Conservation (phyloP, 2,888 invertebrate genomes). For the Physocephala rufipes region DNA sequence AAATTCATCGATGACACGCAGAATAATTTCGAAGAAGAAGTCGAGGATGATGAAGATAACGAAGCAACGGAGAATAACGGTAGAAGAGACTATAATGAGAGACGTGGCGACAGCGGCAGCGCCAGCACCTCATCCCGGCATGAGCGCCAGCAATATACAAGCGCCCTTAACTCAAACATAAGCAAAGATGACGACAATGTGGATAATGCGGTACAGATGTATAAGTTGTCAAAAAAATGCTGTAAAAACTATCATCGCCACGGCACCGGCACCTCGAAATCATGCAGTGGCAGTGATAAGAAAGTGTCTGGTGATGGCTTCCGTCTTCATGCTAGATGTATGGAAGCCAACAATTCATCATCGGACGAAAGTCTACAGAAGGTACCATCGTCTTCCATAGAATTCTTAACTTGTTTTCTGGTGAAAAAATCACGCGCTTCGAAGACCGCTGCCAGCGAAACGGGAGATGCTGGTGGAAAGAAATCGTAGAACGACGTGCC, state of each 20-base stretch:
- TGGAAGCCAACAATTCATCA: slow-evolving; percentile 53
- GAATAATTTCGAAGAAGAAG: slow-evolving; percentile 52
- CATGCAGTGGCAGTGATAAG: slow-evolving; percentile 15
- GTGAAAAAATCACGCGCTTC: slow-evolving; percentile 60
- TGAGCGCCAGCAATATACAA: slow-evolving; percentile 41
- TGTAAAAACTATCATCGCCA: slow-evolving; percentile 62
- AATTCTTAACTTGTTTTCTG: slow-evolving; percentile 62
- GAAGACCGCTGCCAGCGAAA: slow-evolving; percentile 43
- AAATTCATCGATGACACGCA: slow-evolving; percentile 59
- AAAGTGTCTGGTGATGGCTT: slow-evolving; percentile 40
- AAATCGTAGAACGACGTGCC: slow-evolving; percentile 55
- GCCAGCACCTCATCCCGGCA: slow-evolving; percentile 28
- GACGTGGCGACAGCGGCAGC: slow-evolving; percentile 23
- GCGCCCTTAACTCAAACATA: slow-evolving; percentile 47
- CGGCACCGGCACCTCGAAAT: slow-evolving; percentile 42
- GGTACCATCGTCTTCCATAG: slow-evolving; percentile 59
- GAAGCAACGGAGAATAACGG: slow-evolving; percentile 35
- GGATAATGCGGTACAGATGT: slow-evolving; percentile 62
- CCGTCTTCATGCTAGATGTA: slow-evolving; percentile 48
- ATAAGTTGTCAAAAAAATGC: slow-evolving; percentile 62
- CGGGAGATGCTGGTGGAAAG: slow-evolving; percentile 44
- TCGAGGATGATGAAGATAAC: slow-evolving; percentile 48
- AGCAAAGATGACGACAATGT: slow-evolving; percentile 59
- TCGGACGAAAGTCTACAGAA: slow-evolving; percentile 64
- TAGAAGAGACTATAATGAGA: slow-evolving; percentile 2